Evolutionary conservation across 2,113 vertebrate species (phyloP).

Genomic region (Trematomus loennbergii): DNA sequence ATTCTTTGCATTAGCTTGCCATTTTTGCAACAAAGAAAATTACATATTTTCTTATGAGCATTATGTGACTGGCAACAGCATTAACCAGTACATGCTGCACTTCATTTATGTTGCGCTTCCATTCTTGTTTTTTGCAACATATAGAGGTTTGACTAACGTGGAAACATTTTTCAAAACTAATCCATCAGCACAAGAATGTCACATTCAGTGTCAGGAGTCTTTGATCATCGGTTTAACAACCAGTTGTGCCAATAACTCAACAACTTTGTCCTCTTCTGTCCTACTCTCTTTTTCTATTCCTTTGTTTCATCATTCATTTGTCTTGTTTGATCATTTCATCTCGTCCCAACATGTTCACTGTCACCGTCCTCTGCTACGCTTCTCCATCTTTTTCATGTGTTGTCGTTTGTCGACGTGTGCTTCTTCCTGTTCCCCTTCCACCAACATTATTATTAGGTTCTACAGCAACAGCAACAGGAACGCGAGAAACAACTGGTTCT

Average conservation of each 20-base stretch:
- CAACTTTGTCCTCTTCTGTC: slow-evolving; percentile 24
- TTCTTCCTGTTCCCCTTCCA: slow-evolving; percentile 18
- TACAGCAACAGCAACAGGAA: slow-evolving; percentile 97
- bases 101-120: slow-evolving; percentile 70
- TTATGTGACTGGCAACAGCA: slow-evolving; percentile 57
- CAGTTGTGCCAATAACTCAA: slow-evolving; percentile 28
- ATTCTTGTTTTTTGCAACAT: slow-evolving; percentile 56
- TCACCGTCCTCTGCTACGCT: neutral
- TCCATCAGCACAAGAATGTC: slow-evolving; percentile 62
- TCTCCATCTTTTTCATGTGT: neutral
- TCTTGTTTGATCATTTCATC: slow-evolving; percentile 4
- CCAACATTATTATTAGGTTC: slow-evolving; percentile 82
- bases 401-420: neutral
- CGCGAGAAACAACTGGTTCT: slow-evolving; percentile 93
- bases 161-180: slow-evolving; percentile 66
- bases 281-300: neutral
- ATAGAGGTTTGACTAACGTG: slow-evolving; percentile 62
- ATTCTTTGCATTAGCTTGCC: slow-evolving; percentile 61
- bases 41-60: slow-evolving; percentile 48
- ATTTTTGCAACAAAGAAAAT: slow-evolving; percentile 63
- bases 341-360: neutral
- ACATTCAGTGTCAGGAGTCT: slow-evolving; percentile 41
- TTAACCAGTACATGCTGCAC: slow-evolving; percentile 51
- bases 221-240: slow-evolving; percentile 25
- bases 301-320: slow-evolving; percentile 11